A percentile compares a stretch with the other conserved stretches of the same genome.
These are phyloP conservation scores for Parauchenoglanis ngamensis DNA, from an alignment of 2,797 vertebrate species.

Conservation along the genomic window DNA sequence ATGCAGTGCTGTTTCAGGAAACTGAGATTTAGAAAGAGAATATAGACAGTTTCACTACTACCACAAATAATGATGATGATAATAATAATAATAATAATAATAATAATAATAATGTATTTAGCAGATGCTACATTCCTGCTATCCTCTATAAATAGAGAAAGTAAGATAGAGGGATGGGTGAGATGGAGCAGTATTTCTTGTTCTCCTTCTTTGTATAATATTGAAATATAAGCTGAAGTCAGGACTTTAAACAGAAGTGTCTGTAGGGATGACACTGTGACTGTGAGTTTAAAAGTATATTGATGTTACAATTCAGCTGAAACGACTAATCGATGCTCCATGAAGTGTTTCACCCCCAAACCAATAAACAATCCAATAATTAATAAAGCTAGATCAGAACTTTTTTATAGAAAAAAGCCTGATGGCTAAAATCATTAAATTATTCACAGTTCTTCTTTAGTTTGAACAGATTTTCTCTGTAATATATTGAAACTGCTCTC, in stretches of 20 bases:
- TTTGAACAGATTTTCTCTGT: neutral
- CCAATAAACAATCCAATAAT: conserved; percentile 4
- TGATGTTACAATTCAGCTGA: neutral
- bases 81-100: neutral
- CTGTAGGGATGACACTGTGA: neutral
- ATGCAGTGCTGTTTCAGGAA: neutral
- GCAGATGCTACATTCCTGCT: neutral
- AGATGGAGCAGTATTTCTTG: neutral
- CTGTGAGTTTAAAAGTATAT: neutral
- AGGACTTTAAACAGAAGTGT: neutral
- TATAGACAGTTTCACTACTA: neutral
- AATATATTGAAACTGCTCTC: neutral
- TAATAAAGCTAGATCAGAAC: neutral
- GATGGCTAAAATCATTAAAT: neutral
- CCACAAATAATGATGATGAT: neutral
- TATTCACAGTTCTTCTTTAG: neutral
- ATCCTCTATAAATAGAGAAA: neutral
- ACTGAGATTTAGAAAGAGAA: neutral
- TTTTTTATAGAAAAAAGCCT: neutral
- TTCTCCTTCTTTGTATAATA: neutral
- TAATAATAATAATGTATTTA: neutral
- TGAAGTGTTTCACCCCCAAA: neutral
- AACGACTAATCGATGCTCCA: neutral
- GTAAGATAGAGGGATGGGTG: neutral
- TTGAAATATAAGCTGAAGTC: neutral